These are phyloP conservation scores for Drosophila lowei DNA, from an alignment of 1,140 invertebrate genomes.

Conservation along the genomic window DNA sequence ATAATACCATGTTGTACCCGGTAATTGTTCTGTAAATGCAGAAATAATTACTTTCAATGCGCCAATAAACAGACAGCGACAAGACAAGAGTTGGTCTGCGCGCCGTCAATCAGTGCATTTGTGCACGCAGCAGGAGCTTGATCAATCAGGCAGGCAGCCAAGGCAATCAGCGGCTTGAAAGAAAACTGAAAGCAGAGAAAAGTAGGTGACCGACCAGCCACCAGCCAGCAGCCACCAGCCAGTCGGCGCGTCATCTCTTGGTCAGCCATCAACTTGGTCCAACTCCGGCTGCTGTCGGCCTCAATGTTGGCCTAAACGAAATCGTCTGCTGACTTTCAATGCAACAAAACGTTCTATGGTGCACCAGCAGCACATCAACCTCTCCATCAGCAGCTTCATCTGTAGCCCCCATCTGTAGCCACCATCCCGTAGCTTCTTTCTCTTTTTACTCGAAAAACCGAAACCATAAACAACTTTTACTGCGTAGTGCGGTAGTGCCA, in stretches of 20 bases:
- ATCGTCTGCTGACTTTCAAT: slow-evolving; percentile 75
- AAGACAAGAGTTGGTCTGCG: slow-evolving; percentile 7
- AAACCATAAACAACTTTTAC: slow-evolving; percentile 79
- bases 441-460: slow-evolving; percentile 41
- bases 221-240: slow-evolving; percentile 18
- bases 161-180: slow-evolving; percentile 43
- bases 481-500: slow-evolving; percentile 72
- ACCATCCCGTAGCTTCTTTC: slow-evolving; percentile 48
- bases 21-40: slow-evolving; percentile 82
- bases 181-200: slow-evolving; percentile 71
- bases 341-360: slow-evolving; percentile 70
- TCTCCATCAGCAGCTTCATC: slow-evolving; percentile 18
- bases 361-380: slow-evolving; percentile 31
- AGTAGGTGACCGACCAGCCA: slow-evolving; percentile 69
- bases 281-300: slow-evolving; percentile 19
- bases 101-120: slow-evolving; percentile 72
- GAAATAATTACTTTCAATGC: slow-evolving; percentile 81
- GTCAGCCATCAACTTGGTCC: slow-evolving; percentile 46
- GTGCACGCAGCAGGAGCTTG: slow-evolving; percentile 73
- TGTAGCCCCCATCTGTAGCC: slow-evolving; percentile 9
- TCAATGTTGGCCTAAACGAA: slow-evolving; percentile 65
- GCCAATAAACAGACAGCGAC: slow-evolving; percentile 63
- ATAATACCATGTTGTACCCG: slow-evolving; percentile 76
- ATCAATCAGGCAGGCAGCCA: slow-evolving; percentile 67
- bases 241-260: slow-evolving; percentile 27